These are phyloP conservation scores for Rhodophaea formosa DNA, from an alignment of 2,888 invertebrate species.

Conservation along the genomic window DNA sequence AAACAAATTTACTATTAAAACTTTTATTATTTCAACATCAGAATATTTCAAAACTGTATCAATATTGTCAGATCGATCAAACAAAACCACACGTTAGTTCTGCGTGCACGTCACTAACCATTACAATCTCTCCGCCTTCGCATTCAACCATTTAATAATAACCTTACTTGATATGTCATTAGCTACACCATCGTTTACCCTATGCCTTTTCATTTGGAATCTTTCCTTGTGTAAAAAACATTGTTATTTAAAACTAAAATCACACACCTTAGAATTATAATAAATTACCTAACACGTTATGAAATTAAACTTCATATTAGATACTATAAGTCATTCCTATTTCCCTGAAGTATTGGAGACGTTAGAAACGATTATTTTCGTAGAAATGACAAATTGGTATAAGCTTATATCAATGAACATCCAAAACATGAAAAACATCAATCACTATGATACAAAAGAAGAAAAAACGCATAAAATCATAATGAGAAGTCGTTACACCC, in stretches of 20 bases:
- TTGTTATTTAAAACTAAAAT: constrained; percentile 64
- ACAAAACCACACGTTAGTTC: constrained; percentile 55
- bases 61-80: constrained; percentile 72
- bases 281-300: constrained; percentile 63
- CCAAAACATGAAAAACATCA: constrained; percentile 43
- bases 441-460: constrained; percentile 51
- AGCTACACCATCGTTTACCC: constrained; percentile 63
- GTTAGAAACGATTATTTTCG: constrained; percentile 18
- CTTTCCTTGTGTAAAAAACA: constrained; percentile 70
- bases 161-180: constrained; percentile 79
- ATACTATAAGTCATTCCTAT: constrained; percentile 22
- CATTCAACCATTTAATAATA: constrained; percentile 54
- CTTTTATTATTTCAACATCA: constrained; percentile 69
- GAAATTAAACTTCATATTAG: constrained; percentile 33
- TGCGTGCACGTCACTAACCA: constrained; percentile 65
- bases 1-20: constrained; percentile 76
- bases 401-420: constrained; percentile 32
- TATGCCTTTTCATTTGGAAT: constrained; percentile 71
- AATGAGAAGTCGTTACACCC: constrained; percentile 49
- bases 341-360: constrained; percentile 21
- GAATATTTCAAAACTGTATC: constrained; percentile 60
- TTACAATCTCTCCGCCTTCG: constrained; percentile 39
- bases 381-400: constrained; percentile 25
- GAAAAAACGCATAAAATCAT: constrained; percentile 54
- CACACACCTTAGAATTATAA: constrained; percentile 68